Evolutionary conservation across 2,113 vertebrate genomes (phyloP).

Genomic region (Alaudala cheleensis): DNA sequence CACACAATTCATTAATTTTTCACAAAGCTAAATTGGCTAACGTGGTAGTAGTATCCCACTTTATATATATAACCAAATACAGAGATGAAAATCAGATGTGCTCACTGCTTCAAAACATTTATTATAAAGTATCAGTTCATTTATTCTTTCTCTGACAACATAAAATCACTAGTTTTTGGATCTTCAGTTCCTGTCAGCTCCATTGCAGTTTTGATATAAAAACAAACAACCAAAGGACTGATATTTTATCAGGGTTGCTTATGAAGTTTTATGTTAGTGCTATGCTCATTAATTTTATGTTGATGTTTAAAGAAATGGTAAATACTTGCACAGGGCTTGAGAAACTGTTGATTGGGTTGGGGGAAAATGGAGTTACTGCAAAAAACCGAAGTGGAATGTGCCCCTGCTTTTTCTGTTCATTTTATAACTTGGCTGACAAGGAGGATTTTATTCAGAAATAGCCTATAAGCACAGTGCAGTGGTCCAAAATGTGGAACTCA

Average conservation of each 20-base stretch:
- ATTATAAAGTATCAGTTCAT: not conserved
- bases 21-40: not conserved
- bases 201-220: not conserved
- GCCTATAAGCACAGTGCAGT: not conserved
- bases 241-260: not conserved
- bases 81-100: not conserved
- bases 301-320: not conserved
- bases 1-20: not conserved
- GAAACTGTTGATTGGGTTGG: not conserved
- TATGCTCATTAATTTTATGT: not conserved
- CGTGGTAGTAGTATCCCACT: not conserved
- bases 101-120: not conserved
- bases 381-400: not conserved
- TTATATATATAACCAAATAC: not conserved
- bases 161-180: not conserved
- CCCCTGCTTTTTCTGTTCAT: not conserved
- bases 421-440: slow-evolving; percentile 19
- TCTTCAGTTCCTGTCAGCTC: not conserved
- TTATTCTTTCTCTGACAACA: not conserved
- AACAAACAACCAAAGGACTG: not conserved
- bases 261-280: not conserved
- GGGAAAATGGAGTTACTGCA: not conserved
- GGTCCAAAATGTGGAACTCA: slow-evolving; percentile 5
- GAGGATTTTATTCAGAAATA: slow-evolving; percentile 37
- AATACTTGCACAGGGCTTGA: not conserved